Conservation (phyloP, 2,797 vertebrate genomes). For the Phoeniculus purpureus region DNA sequence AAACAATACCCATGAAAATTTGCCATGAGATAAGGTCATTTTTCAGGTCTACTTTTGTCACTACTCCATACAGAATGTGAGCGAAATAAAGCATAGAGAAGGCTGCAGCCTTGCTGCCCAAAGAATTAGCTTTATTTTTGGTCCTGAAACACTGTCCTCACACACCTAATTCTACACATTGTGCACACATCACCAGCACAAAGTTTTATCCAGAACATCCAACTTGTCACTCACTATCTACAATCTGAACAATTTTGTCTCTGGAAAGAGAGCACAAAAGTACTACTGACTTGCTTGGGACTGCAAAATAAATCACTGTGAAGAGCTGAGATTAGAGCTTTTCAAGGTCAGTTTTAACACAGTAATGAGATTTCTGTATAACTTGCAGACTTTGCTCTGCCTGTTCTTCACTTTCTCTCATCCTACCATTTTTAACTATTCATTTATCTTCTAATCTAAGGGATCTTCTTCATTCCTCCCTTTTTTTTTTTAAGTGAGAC, state of each 20-base stretch:
- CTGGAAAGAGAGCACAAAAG: not conserved
- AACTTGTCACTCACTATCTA: not conserved
- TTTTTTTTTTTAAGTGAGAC: not conserved
- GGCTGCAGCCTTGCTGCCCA: not conserved
- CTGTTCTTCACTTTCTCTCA: not conserved
- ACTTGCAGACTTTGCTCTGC: not conserved
- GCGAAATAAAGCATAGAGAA: not conserved
- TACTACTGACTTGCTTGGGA: not conserved
- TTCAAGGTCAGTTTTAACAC: not conserved
- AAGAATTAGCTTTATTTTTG: no score
- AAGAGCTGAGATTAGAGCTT: not conserved
- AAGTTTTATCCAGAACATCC: not conserved
- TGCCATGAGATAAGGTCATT: not conserved
- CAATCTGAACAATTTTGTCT: not conserved
- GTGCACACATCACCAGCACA: not conserved
- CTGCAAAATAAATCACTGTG: not conserved
- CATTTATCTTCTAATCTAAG: not conserved
- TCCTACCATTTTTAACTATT: not conserved
- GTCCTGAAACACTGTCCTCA: not conserved
- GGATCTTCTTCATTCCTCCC: not conserved
- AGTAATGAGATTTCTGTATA: not conserved
- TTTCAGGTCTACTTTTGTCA: not conserved
- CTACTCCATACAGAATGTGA: not conserved
- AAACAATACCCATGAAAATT: not conserved
- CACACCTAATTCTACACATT: not conserved